Percentiles rank a stretch among this genome's conserved stretches.
phyloP scores from a whole-genome alignment of 2,888 invertebrate genomes.

The Aphrophora alni region DNA sequence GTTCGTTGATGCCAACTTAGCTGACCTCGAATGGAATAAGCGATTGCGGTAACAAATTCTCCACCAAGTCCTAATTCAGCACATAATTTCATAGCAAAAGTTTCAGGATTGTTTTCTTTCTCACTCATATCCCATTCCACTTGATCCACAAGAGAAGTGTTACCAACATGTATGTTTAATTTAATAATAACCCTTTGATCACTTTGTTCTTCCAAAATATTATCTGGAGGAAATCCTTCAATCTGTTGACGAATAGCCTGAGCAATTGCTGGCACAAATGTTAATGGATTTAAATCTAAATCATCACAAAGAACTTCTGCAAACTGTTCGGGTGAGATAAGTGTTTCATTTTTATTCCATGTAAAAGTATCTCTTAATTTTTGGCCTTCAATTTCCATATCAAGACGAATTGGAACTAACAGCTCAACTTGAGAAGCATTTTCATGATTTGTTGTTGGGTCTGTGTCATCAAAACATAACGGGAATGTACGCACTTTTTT shows the following conservation, averaged over 20 bases:
- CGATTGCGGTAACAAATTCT: slow-evolving; percentile 98
- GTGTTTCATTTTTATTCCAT: slow-evolving; percentile 98
- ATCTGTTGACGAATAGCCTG: slow-evolving; percentile 95
- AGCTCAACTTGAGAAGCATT: slow-evolving; percentile 91
- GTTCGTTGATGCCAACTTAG: slow-evolving; percentile 98
- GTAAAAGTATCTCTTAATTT: slow-evolving; percentile 98
- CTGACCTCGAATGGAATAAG: slow-evolving; percentile 97
- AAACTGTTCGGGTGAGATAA: slow-evolving; percentile 98
- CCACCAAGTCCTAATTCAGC: slow-evolving; percentile 97
- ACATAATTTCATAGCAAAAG: slow-evolving; percentile 95
- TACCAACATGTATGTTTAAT: slow-evolving; percentile 98
- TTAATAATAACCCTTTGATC: slow-evolving; percentile 87
- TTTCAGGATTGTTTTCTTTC: slow-evolving; percentile 95
- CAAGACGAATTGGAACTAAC: slow-evolving; percentile 94
- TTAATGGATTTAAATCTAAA: slow-evolving; percentile 91
- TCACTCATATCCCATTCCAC: slow-evolving; percentile 99
- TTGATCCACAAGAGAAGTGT: slow-evolving; percentile 98
- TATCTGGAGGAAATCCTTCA: slow-evolving; percentile 89
- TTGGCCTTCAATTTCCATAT: slow-evolving; percentile 99
- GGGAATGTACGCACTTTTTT: slow-evolving; percentile 87
- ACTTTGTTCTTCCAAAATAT: slow-evolving; percentile 84
- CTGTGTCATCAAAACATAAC: slow-evolving; percentile 89
- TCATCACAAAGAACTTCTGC: slow-evolving; percentile 99
- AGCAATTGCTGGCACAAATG: slow-evolving; percentile 96
- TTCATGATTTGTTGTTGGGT: slow-evolving; percentile 88